These are phyloP conservation scores for Yponomeuta malinellus DNA, from an alignment of 2,888 invertebrate genomes.

Conservation along the genomic window DNA sequence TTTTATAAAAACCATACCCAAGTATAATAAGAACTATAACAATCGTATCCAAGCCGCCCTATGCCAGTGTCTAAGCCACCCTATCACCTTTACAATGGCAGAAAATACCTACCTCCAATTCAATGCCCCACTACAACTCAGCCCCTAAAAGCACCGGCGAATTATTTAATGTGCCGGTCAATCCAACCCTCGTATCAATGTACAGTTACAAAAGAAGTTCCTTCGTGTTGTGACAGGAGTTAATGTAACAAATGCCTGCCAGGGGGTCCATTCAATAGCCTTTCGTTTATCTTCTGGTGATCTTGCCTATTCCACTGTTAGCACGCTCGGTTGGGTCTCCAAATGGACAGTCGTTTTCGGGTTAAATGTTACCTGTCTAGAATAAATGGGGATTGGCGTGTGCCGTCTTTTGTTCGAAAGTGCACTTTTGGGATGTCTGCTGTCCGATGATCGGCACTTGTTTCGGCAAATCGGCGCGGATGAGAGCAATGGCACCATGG, in stretches of 20 bases:
- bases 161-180: slow-evolving; percentile 6
- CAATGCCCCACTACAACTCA: background rate
- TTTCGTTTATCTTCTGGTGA: background rate
- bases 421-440: background rate
- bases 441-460: slow-evolving; percentile 5
- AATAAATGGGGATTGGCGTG: slow-evolving; percentile 6
- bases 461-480: background rate
- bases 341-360: background rate
- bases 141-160: slow-evolving; percentile 6
- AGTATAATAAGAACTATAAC: background rate
- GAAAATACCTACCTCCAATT: slow-evolving; percentile 1
- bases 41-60: background rate
- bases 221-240: slow-evolving; percentile 68
- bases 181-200: slow-evolving; percentile 46
- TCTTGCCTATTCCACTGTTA: background rate
- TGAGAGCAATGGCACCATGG: background rate
- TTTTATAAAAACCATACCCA: no score
- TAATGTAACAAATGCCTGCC: slow-evolving; percentile 35
- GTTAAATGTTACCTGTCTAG: slow-evolving; percentile 12
- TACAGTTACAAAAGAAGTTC: slow-evolving; percentile 47
- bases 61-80: background rate
- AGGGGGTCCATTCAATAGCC: slow-evolving; percentile 13
- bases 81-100: slow-evolving; percentile 1
- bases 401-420: background rate
- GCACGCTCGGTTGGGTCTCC: background rate